Evolutionary conservation across 2,113 vertebrate genomes (phyloP).

Genomic region (Hyperopisus bebe): DNA sequence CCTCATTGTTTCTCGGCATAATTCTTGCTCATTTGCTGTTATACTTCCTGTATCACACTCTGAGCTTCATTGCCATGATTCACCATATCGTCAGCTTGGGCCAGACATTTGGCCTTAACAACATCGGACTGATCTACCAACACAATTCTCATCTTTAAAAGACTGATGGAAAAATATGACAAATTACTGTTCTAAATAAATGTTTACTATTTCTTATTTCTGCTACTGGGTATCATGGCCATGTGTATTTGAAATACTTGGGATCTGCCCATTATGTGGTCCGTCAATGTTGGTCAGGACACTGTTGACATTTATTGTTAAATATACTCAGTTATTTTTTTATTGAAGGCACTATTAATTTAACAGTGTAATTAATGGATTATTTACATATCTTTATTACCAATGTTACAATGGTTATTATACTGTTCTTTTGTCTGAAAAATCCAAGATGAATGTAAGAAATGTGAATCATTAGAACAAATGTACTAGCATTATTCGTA

Average conservation of each 20-base stretch:
- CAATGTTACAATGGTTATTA: neutral
- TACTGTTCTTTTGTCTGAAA: neutral
- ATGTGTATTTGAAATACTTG: neutral
- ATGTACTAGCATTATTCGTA: neutral
- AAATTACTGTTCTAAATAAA: neutral
- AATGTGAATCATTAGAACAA: neutral
- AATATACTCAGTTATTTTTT: neutral
- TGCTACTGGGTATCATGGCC: neutral
- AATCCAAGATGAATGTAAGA: neutral
- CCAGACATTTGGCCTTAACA: neutral
- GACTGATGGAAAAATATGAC: neutral
- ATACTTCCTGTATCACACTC: neutral
- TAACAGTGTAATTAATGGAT: neutral
- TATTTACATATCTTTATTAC: neutral
- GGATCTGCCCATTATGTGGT: neutral
- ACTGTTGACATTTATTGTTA: neutral
- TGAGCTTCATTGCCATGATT: neutral
- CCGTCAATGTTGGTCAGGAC: neutral
- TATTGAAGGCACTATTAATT: neutral
- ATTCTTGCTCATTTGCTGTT: neutral
- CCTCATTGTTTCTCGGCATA: neutral
- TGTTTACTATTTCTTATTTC: neutral
- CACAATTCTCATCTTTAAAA: neutral
- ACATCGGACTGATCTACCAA: neutral
- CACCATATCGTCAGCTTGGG: neutral